Evolutionary conservation across 2,113 vertebrate species (phyloP).

Genomic region (Oncorhynchus keta): DNA sequence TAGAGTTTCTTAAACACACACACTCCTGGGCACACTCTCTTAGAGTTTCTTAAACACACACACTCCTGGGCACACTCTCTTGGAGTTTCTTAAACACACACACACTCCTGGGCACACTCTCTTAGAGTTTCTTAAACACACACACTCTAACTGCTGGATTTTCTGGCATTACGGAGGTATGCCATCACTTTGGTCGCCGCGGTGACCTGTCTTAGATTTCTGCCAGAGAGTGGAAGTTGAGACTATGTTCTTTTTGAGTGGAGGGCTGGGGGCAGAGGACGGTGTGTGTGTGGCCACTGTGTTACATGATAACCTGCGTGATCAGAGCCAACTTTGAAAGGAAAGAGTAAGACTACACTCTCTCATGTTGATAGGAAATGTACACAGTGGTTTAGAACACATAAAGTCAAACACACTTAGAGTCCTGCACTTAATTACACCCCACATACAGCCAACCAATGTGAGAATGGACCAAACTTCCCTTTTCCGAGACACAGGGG

Average conservation of each 20-base stretch:
- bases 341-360: not conserved
- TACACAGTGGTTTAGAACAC: not conserved
- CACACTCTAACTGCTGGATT: constrained; percentile 6
- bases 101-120: constrained; percentile 8
- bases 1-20: too few species aligned
- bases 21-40: too few species aligned
- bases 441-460: not conserved
- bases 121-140: not conserved
- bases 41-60: too few species aligned
- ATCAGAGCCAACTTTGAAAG: not conserved
- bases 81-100: not conserved
- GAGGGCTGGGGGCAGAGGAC: not conserved
- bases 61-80: too few species aligned
- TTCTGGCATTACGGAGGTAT: constrained; percentile 29
- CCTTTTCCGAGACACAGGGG: constrained; percentile 6
- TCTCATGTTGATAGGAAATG: not conserved
- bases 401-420: not conserved
- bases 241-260: not conserved
- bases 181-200: constrained; percentile 6
- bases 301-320: not conserved
- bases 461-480: not conserved
- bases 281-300: not conserved
- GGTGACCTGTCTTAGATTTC: constrained; percentile 22
- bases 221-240: constrained; percentile 23
- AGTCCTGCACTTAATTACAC: not conserved